A percentile compares a stretch with the other conserved stretches of the same genome.
Evolutionary conservation across 1,140 invertebrate genomes (phyloP).

Genomic region (Stenopsyche tienmushanensis): DNA sequence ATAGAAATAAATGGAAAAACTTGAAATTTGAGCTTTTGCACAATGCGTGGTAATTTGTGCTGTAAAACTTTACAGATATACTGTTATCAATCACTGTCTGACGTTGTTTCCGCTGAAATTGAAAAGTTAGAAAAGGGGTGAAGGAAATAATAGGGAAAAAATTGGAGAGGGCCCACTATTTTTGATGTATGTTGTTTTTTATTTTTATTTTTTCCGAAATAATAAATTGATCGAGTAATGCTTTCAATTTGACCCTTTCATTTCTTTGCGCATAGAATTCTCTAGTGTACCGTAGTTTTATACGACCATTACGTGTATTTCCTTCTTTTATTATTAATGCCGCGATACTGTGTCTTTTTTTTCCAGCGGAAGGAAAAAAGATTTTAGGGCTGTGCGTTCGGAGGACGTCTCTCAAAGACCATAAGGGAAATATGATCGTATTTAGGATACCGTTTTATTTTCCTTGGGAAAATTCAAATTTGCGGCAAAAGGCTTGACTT

Average conservation of each 20-base stretch:
- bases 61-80: not conserved
- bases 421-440: too few species aligned
- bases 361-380: too few species aligned
- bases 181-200: not conserved
- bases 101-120: not conserved
- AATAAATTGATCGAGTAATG: not conserved
- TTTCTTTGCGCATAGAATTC: too few species aligned
- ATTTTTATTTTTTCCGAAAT: not conserved
- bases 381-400: too few species aligned
- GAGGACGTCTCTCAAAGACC: too few species aligned
- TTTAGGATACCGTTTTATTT: not conserved
- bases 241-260: not conserved
- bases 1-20: not conserved
- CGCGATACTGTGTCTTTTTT: too few species aligned
- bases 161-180: too few species aligned
- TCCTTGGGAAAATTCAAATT: not conserved
- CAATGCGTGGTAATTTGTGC: not conserved
- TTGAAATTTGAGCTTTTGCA: not conserved
- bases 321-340: too few species aligned
- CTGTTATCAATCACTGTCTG: not conserved
- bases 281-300: too few species aligned
- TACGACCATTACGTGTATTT: too few species aligned
- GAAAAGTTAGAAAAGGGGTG: not conserved
- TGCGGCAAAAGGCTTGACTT: not conserved
- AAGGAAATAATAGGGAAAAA: not conserved